phyloP scores from a whole-genome alignment of 2,888 invertebrate species.

The Epistrophella euchroma region DNA sequence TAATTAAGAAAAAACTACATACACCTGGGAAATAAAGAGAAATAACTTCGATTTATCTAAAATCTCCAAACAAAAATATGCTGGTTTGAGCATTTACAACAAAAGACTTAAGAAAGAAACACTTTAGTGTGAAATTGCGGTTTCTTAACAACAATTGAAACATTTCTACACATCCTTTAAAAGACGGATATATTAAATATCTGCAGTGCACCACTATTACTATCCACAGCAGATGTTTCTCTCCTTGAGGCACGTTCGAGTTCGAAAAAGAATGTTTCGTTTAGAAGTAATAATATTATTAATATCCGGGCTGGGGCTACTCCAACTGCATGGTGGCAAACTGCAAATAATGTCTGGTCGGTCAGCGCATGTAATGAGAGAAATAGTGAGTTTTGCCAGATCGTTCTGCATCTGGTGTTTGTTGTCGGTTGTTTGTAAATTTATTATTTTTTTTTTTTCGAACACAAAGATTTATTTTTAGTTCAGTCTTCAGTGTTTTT shows the following conservation, averaged over 20 bases:
- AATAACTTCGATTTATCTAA: slow-evolving; percentile 15
- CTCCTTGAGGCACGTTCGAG: slow-evolving; percentile 41
- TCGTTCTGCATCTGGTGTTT: slow-evolving; percentile 67
- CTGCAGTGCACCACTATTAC: slow-evolving; percentile 13
- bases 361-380: slow-evolving; percentile 11
- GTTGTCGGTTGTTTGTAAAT: slow-evolving; percentile 50
- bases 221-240: slow-evolving; percentile 54
- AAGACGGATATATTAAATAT: slow-evolving; percentile 33
- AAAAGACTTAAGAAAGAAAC: neutral
- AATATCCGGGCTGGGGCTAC: slow-evolving; percentile 63
- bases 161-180: slow-evolving; percentile 11
- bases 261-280: slow-evolving; percentile 51
- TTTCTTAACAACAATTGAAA: slow-evolving; percentile 20
- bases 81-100: neutral
- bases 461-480: slow-evolving; percentile 61
- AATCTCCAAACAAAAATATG: neutral
- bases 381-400: slow-evolving; percentile 39
- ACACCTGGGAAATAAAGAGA: neutral
- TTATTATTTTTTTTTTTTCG: slow-evolving; percentile 66
- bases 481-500: slow-evolving; percentile 32
- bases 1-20: slow-evolving; percentile 30
- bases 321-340: slow-evolving; percentile 45
- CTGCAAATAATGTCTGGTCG: slow-evolving; percentile 30
- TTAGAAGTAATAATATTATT: slow-evolving; percentile 54
- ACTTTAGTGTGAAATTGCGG: slow-evolving; percentile 18